Evolutionary conservation across 2,888 invertebrate species (phyloP), one percentile per base, ranked within the genome.

Genomic region (Drosophila sordidula): DNA sequence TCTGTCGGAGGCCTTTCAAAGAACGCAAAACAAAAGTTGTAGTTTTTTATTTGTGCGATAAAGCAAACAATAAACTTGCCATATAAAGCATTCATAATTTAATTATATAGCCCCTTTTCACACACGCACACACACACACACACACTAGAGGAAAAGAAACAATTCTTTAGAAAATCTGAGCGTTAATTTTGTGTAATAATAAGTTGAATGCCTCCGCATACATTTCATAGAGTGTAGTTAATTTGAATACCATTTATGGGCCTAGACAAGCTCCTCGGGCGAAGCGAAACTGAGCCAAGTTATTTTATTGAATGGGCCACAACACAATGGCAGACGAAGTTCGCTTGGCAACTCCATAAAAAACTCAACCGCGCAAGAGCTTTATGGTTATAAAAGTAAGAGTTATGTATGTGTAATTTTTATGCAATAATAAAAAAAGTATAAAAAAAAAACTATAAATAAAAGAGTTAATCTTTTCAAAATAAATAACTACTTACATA

Each of bases 61-160:
- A 82, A 72, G 68, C 77, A 56, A 75, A 85, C 82, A 86, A 82
- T 83, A 75, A 80, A 75, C 70, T 73, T 70, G 75, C 80, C 82
- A 75, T 75, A 82, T 86, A 85, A 82, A 78, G 80, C 86, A 82
- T 86, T 83, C 82, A 86, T 83, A 86, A 83, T 83, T 86, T 82
- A 83, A 83, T 86, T 82, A 83, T 83, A 82, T 70, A 70, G 76
- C 59, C 69, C 54, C 69, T 56, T 59, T 49, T 36, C 62, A 49
- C 41, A 79, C 47, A 61, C 49, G 56, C 14, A 55, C 11, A 55
- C 29, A 42, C 38, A 51, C 63, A 50, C 25, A 39, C 47, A 36
- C 34, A 34, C 4, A 36, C 32, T 18, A 39, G n/a, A 29, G 12
- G 44, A 76, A 57, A 76, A 62, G 45, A 8, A 29, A 9, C 55